A percentile compares a stretch with the other conserved stretches of the same genome.
These are phyloP conservation scores for Vidua chalybeata DNA, from an alignment of 2,113 vertebrate species.

Conservation along the genomic window DNA sequence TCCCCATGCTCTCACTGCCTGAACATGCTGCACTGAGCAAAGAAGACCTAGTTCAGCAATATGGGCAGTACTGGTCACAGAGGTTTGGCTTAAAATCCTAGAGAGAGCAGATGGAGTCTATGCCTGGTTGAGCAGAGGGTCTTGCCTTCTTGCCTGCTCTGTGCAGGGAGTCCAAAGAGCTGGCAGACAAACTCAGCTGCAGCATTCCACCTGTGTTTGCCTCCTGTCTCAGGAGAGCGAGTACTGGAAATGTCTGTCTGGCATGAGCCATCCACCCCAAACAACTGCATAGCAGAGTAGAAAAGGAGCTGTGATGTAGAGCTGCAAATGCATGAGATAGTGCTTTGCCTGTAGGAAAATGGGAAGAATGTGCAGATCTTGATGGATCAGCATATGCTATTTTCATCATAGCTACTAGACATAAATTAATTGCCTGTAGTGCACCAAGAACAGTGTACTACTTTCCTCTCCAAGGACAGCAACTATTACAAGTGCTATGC, in stretches of 20 bases:
- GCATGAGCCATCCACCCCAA: neutral
- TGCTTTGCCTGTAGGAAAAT: neutral
- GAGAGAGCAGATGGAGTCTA: neutral
- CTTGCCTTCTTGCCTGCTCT: neutral
- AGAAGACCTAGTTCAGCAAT: neutral
- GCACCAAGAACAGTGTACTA: neutral
- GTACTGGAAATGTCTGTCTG: neutral
- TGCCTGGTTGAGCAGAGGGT: neutral
- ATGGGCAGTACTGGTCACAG: neutral
- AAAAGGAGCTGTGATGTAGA: neutral
- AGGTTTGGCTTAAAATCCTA: neutral
- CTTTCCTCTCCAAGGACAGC: neutral
- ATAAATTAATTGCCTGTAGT: neutral
- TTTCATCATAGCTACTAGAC: neutral
- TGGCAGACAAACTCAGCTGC: neutral
- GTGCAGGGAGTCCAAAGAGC: neutral
- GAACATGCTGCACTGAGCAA: neutral
- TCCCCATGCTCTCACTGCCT: neutral
- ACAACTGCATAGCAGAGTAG: neutral
- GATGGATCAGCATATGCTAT: neutral
- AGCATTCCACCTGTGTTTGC: neutral
- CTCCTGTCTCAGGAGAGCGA: neutral
- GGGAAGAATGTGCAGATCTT: neutral
- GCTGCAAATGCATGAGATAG: neutral
- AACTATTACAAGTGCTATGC: neutral